Conservation (phyloP, 2,888 invertebrate species). For the Cantharis rustica region DNA sequence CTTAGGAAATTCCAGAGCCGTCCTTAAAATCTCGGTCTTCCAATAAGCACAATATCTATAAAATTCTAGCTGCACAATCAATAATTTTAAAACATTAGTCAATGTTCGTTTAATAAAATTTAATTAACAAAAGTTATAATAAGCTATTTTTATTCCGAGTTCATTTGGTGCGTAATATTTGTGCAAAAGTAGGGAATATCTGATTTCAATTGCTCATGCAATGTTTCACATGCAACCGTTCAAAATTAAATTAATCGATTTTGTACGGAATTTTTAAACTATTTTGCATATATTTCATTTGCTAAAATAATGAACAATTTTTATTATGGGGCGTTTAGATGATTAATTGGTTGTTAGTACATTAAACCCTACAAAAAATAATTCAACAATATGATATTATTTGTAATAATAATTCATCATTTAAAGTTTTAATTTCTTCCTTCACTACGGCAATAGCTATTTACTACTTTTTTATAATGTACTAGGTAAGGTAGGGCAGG, state of each 20-base stretch:
- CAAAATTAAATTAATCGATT: background rate
- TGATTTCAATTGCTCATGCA: background rate
- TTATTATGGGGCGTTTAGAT: background rate
- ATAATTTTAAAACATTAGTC: background rate
- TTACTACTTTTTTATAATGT: too few relatives aligned
- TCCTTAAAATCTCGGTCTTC: background rate
- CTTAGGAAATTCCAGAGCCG: background rate
- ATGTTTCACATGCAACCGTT: background rate
- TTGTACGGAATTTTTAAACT: background rate
- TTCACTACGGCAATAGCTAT: too few relatives aligned
- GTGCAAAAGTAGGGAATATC: background rate
- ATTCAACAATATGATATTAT: background rate
- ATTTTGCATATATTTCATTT: background rate
- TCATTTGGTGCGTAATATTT: background rate
- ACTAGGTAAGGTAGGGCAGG: too few relatives aligned
- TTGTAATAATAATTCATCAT: too few relatives aligned
- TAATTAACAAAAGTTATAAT: background rate
- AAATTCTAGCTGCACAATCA: background rate
- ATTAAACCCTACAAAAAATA: background rate
- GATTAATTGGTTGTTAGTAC: background rate
- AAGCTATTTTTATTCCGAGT: background rate
- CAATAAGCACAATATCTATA: background rate
- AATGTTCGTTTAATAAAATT: background rate
- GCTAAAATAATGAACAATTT: background rate
- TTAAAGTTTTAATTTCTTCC: too few relatives aligned